Conservation (phyloP, 1,140 invertebrate genomes). For the Drosophila kurseongensis region DNA sequence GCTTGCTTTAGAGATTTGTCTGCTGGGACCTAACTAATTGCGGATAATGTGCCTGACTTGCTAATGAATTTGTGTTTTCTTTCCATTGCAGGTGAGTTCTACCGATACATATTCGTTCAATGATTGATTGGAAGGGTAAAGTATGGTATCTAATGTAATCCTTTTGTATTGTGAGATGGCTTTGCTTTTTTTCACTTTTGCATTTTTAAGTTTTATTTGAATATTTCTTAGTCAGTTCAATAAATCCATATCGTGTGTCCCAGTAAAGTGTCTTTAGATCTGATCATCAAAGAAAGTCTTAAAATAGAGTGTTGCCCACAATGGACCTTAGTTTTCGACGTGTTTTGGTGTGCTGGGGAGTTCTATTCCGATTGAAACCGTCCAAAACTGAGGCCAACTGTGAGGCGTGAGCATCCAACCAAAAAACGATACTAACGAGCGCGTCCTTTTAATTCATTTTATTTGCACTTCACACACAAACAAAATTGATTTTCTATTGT, state of each 20-base stretch:
- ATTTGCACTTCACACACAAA: conserved; percentile 4
- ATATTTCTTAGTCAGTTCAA: background rate
- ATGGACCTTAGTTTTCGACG: conserved; percentile 83
- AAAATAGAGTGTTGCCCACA: conserved; percentile 45
- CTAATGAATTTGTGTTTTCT: conserved; percentile 29
- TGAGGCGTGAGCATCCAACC: conserved; percentile 54
- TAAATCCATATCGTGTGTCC: conserved; percentile 7
- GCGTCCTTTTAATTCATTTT: conserved; percentile 27
- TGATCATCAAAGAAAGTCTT: background rate
- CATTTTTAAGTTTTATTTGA: background rate
- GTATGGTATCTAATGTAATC: conserved; percentile 4
- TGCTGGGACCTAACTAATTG: conserved; percentile 13
- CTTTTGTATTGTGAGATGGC: background rate
- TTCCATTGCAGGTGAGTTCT: conserved; percentile 61
- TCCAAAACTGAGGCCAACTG: conserved; percentile 84
- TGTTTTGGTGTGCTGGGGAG: conserved; percentile 82
- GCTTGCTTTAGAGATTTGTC: conserved; percentile 22
- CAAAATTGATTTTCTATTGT: conserved; percentile 8
- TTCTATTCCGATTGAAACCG: conserved; percentile 84
- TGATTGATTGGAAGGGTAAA: conserved; percentile 16
- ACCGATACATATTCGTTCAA: conserved; percentile 1
- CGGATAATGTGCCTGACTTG: conserved; percentile 27
- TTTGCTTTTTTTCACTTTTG: background rate
- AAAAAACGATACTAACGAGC: conserved; percentile 4
- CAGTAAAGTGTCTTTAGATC: conserved; percentile 32